Evolutionary conservation across 2,888 invertebrate species (phyloP), one percentile per base, ranked within the genome.

Genomic region (Helleia helle): DNA sequence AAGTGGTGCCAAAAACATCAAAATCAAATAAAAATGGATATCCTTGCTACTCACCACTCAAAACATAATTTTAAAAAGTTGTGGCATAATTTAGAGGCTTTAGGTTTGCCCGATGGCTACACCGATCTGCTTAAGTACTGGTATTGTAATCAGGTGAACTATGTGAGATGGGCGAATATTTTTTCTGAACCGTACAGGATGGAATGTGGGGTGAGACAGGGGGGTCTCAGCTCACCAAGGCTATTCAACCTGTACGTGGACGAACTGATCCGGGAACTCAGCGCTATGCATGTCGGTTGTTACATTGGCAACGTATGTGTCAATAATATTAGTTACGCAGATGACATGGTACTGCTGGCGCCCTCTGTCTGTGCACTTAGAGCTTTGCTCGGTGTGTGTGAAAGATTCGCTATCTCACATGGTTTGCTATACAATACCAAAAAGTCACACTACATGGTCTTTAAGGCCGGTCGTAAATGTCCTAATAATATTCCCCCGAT

Each of bases 21-120:
- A 28, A 41, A 49, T 5, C 38, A 44, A 13, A 44, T 49, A 13
- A 47, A 49, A 42, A 46, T 51, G 43, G 41, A 48, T 11, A 44
- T 48, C 1, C 13, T 51, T 8, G 49, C 49, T 2, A 9, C 36
- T 3, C 29, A 42, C 5, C 9, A 31, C 9, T 5, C 17, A 2
- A 43, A 44, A 7, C 13, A 49, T 6, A 6, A 36, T 13, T 49
- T 49, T 34, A 27, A 14, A 7, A 34, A 36, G 5, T 52, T 37
- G 2, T 41, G 41, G 38, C 8, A n/a, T 8, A 42, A 42, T 12
- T 9, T 41, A 9, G 30, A 37, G 13, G 8, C 22, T 9, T 2
- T 15, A 3, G 17, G 25, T 6, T 12, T 41, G 1, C 36, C 41
- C 6, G 2, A 4, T 8, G 36, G 36, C 18, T 5, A 28, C 2